These are phyloP conservation scores for Monochamus saltuarius DNA, from an alignment of 1,140 invertebrate species.

Conservation along the genomic window DNA sequence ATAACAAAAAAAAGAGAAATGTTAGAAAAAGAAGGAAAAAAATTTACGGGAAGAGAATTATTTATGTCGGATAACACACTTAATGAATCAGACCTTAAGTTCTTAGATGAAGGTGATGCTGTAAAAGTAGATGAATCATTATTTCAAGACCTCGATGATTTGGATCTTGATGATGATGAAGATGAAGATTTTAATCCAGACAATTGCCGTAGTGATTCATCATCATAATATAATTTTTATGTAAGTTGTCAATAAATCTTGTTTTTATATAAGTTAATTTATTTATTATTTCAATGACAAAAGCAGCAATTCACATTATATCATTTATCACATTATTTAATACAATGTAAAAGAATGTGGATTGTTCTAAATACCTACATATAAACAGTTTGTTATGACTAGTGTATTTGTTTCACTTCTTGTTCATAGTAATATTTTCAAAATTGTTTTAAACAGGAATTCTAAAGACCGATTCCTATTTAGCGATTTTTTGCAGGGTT, in stretches of 20 bases:
- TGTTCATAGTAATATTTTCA: too few relatives aligned
- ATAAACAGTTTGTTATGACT: too few relatives aligned
- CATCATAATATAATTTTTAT: conserved; percentile 10
- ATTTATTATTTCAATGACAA: too few relatives aligned
- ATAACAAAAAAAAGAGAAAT: conserved; percentile 71
- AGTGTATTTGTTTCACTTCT: too few relatives aligned
- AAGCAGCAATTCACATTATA: too few relatives aligned
- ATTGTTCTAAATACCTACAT: too few relatives aligned
- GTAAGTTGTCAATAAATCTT: not conserved
- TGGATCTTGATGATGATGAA: conserved; percentile 82
- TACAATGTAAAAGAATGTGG: too few relatives aligned
- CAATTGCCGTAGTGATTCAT: conserved; percentile 32
- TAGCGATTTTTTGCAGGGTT: too few relatives aligned
- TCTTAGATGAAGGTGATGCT: conserved; percentile 86
- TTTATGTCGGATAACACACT: conserved; percentile 91
- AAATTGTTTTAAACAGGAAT: too few relatives aligned
- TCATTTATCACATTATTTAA: too few relatives aligned
- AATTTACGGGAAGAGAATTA: conserved; percentile 82
- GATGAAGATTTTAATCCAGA: conserved; percentile 60
- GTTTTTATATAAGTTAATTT: too few relatives aligned
- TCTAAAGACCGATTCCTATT: too few relatives aligned
- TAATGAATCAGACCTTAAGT: conserved; percentile 94
- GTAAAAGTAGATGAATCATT: conserved; percentile 93
- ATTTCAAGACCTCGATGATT: conserved; percentile 89
- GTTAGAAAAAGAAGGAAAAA: conserved; percentile 70